Conservation (phyloP, 2,113 vertebrate species). For the Colius striatus region DNA sequence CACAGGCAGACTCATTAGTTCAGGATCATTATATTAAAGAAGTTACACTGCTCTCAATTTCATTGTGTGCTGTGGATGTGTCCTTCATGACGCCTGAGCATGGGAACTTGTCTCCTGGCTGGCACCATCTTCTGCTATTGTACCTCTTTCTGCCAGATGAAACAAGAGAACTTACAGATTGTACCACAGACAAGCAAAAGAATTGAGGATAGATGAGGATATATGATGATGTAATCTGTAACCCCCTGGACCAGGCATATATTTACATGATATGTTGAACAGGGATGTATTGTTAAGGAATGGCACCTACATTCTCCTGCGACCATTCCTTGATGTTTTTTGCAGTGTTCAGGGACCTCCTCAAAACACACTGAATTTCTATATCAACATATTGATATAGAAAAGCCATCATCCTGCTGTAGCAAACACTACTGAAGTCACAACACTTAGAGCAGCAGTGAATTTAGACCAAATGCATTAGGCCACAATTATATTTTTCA, state of each 20-base stretch:
- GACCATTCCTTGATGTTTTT: not conserved
- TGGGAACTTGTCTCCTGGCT: not conserved
- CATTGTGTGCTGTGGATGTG: too few species aligned
- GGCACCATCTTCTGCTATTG: not conserved
- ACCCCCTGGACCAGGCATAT: not conserved
- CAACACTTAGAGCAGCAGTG: not conserved
- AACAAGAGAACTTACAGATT: not conserved
- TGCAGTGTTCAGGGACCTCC: not conserved
- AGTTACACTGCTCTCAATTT: not conserved
- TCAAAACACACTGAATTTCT: not conserved
- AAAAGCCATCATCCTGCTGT: not conserved
- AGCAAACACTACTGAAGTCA: not conserved
- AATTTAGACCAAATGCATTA: not conserved
- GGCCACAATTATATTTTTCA: not conserved
- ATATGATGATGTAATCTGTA: not conserved
- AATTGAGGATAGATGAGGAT: not conserved
- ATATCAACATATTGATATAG: fast-evolving
- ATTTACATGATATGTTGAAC: not conserved
- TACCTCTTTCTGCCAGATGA: not conserved
- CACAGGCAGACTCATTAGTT: not conserved
- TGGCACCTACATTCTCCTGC: not conserved
- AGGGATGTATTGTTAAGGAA: not conserved
- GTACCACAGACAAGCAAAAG: not conserved
- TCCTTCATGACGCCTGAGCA: fast-evolving
- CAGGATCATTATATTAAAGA: not conserved